Evolutionary conservation across 1,140 invertebrate species (phyloP).

Genomic region (Drosophila pseudoananassae): DNA sequence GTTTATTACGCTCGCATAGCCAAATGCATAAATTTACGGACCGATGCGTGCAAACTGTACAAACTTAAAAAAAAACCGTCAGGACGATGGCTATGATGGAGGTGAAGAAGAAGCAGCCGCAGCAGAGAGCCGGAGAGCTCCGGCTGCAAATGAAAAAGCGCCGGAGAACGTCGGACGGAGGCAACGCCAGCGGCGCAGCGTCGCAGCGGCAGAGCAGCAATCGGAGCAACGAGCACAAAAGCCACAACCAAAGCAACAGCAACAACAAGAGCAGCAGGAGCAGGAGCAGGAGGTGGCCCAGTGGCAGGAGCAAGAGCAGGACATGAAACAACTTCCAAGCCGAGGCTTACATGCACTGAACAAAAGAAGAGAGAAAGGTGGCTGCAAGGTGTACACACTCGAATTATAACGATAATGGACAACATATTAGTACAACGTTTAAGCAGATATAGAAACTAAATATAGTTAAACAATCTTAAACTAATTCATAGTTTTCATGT

Average conservation of each 20-base stretch:
- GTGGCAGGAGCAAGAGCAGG: slow-evolving; percentile 19
- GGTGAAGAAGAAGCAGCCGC: slow-evolving; percentile 6
- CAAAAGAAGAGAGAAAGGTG: slow-evolving; percentile 45
- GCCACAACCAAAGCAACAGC: slow-evolving; percentile 13
- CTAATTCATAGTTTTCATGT: no score
- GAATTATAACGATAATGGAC: slow-evolving; percentile 26
- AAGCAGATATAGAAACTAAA: no score
- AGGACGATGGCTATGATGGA: slow-evolving; percentile 26
- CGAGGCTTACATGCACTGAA: slow-evolving; percentile 66
- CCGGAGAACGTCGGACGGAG: slow-evolving; percentile 25
- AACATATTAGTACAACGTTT: slow-evolving; percentile 17
- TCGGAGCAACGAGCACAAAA: slow-evolving; percentile 18
- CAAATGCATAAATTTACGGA: slow-evolving; percentile 83
- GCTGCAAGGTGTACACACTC: slow-evolving; percentile 13
- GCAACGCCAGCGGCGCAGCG: slow-evolving; percentile 18
- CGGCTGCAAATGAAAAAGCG: slow-evolving; percentile 75
- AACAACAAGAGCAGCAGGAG: not conserved
- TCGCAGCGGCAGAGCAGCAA: slow-evolving; percentile 23
- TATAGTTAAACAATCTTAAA: no score
- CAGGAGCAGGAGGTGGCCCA: slow-evolving; percentile 15
- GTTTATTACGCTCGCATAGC: slow-evolving; percentile 82
- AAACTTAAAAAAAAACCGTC: slow-evolving; percentile 62
- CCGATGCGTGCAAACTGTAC: slow-evolving; percentile 81
- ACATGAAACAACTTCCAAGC: slow-evolving; percentile 59
- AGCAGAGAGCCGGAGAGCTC: slow-evolving; percentile 53